Evolutionary conservation across 2,888 invertebrate genomes (phyloP).

Genomic region (Tenthredo scrophulariae): DNA sequence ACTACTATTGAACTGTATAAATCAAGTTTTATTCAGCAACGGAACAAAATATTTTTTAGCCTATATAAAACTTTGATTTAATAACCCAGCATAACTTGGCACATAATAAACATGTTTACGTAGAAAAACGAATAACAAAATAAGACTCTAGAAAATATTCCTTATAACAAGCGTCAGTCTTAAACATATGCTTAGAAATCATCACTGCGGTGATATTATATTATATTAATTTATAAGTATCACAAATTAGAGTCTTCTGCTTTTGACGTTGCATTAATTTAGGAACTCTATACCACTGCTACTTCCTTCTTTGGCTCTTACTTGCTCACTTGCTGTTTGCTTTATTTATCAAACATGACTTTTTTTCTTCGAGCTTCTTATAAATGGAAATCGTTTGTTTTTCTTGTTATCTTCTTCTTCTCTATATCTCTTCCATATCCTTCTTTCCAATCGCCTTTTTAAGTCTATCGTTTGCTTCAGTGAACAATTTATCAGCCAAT

Average conservation of each 20-base stretch:
- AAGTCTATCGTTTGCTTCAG: constrained; percentile 28
- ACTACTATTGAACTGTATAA: no score
- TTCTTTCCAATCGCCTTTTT: background rate
- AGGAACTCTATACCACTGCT: constrained; percentile 5
- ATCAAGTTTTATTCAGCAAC: no score
- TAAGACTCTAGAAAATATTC: background rate
- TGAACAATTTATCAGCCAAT: constrained; percentile 37
- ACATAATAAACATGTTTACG: no score
- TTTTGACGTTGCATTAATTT: constrained; percentile 25
- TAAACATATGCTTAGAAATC: constrained; percentile 21
- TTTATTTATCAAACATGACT: constrained; percentile 14
- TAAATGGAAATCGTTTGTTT: background rate
- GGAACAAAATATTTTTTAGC: no score
- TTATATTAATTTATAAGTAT: constrained; percentile 28
- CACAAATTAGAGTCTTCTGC: constrained; percentile 34
- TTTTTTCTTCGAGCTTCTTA: constrained; percentile 27
- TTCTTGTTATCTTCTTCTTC: constrained; percentile 36
- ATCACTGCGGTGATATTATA: constrained; percentile 23
- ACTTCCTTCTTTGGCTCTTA: constrained; percentile 22
- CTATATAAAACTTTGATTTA: no score
- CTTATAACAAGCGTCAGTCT: background rate
- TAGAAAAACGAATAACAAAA: constrained; percentile 19
- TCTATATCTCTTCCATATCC: constrained; percentile 16
- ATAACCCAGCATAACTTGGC: no score
- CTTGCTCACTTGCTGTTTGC: constrained; percentile 9